These are phyloP conservation scores for Pithys albifrons DNA, from an alignment of 2,113 vertebrate species.

Conservation along the genomic window DNA sequence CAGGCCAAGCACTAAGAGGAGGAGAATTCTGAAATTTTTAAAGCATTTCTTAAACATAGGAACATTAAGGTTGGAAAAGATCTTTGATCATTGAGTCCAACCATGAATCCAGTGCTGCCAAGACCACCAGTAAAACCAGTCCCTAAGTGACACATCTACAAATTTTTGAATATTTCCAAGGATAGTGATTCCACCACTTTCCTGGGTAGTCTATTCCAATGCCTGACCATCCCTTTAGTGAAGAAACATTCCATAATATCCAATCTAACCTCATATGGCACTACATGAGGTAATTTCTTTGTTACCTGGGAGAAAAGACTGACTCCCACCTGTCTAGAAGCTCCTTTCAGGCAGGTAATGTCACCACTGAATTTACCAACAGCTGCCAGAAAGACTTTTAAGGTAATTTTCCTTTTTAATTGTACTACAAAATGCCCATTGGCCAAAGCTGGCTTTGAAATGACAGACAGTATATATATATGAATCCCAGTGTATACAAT, in stretches of 20 bases:
- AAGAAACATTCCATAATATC: not conserved
- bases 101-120: not conserved
- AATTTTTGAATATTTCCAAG: not conserved
- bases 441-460: not conserved
- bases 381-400: not conserved
- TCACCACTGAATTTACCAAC: not conserved
- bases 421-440: not conserved
- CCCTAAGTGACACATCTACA: not conserved
- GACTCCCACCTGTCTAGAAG: not conserved
- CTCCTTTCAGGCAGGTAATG: not conserved
- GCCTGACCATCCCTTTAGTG: not conserved
- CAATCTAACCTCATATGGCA: not conserved
- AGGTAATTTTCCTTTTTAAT: not conserved
- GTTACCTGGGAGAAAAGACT: not conserved
- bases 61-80: not conserved
- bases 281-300: not conserved
- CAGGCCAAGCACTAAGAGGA: not conserved
- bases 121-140: not conserved
- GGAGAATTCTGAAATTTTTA: not conserved
- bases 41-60: not conserved
- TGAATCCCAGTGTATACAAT: not conserved
- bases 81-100: not conserved
- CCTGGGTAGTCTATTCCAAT: not conserved
- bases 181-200: not conserved
- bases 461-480: not conserved